Evolutionary conservation across 2,888 invertebrate species (phyloP).

Genomic region (Chrysomela aeneicollis): DNA sequence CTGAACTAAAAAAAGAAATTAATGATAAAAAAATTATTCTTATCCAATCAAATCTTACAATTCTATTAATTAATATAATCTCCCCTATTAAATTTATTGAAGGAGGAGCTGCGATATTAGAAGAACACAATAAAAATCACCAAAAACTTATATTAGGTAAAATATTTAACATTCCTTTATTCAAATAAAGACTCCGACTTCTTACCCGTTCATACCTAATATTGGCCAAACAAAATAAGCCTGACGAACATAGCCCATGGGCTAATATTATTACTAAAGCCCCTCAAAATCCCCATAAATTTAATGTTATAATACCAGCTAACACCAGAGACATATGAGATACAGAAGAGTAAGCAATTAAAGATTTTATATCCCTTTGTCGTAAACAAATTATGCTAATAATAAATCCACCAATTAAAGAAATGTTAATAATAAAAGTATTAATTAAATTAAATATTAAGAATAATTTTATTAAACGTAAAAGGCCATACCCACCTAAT

Average conservation of each 20-base stretch:
- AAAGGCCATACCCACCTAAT: conserved; percentile 74
- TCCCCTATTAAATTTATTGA: conserved; percentile 62
- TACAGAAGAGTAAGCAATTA: conserved; percentile 80
- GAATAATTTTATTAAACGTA: conserved; percentile 66
- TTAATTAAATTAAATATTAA: conserved; percentile 62
- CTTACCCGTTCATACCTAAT: conserved; percentile 68
- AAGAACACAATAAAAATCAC: conserved; percentile 71
- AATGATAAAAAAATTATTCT: conserved; percentile 65
- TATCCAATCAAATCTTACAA: conserved; percentile 64
- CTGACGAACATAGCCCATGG: conserved; percentile 70
- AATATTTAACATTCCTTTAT: conserved; percentile 66
- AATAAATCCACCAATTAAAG: conserved; percentile 67
- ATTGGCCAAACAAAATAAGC: conserved; percentile 73
- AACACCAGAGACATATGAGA: conserved; percentile 74
- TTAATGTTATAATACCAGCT: conserved; percentile 66
- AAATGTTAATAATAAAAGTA: conserved; percentile 65
- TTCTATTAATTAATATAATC: conserved; percentile 70
- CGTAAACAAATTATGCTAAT: conserved; percentile 73
- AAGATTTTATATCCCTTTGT: conserved; percentile 74
- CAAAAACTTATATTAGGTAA: conserved; percentile 58
- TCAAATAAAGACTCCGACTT: conserved; percentile 70
- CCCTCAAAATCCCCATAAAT: conserved; percentile 62
- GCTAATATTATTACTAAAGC: conserved; percentile 66
- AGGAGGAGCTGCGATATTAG: conserved; percentile 71
- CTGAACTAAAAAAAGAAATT: conserved; percentile 71